Evolutionary conservation across 2,888 invertebrate species (phyloP).

Genomic region (Augiades crinisus): DNA sequence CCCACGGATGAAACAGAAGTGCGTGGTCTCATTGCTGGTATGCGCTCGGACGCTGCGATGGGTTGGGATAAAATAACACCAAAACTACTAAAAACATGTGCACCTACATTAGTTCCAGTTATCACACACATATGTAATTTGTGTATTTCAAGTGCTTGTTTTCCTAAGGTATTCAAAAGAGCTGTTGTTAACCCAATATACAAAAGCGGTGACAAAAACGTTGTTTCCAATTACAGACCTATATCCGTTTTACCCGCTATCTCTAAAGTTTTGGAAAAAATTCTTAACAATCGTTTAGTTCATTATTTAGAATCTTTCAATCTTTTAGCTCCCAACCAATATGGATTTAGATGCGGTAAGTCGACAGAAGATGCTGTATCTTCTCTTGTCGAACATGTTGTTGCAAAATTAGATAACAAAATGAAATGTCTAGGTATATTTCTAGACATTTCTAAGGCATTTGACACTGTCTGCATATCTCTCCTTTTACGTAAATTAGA

Average conservation of each 20-base stretch:
- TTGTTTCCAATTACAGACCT: slow-evolving; percentile 25
- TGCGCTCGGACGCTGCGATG: slow-evolving; percentile 1
- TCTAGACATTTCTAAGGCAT: slow-evolving; percentile 26
- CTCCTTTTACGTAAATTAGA: neutral
- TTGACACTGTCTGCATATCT: slow-evolving; percentile 22
- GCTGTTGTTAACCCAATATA: slow-evolving; percentile 17
- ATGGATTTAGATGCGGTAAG: slow-evolving; percentile 15
- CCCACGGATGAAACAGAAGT: slow-evolving; percentile 10
- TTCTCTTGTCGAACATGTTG: slow-evolving; percentile 3
- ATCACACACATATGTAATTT: slow-evolving; percentile 8
- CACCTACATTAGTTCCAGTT: neutral
- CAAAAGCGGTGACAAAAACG: slow-evolving; percentile 21
- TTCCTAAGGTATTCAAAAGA: slow-evolving; percentile 22
- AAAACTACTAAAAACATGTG: slow-evolving; percentile 6
- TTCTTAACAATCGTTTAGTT: slow-evolving; percentile 26
- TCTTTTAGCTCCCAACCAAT: slow-evolving; percentile 11
- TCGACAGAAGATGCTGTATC: slow-evolving; percentile 18
- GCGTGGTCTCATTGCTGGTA: neutral
- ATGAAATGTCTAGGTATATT: slow-evolving; percentile 20
- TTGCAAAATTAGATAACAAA: slow-evolving; percentile 17
- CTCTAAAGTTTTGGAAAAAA: slow-evolving; percentile 28
- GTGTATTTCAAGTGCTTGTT: slow-evolving; percentile 15
- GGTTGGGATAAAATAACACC: slow-evolving; percentile 10
- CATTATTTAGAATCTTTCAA: slow-evolving; percentile 10
- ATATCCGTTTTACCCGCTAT: slow-evolving; percentile 24